Conservation (phyloP, 1,140 invertebrate species). For the Bacillus rossius region DNA sequence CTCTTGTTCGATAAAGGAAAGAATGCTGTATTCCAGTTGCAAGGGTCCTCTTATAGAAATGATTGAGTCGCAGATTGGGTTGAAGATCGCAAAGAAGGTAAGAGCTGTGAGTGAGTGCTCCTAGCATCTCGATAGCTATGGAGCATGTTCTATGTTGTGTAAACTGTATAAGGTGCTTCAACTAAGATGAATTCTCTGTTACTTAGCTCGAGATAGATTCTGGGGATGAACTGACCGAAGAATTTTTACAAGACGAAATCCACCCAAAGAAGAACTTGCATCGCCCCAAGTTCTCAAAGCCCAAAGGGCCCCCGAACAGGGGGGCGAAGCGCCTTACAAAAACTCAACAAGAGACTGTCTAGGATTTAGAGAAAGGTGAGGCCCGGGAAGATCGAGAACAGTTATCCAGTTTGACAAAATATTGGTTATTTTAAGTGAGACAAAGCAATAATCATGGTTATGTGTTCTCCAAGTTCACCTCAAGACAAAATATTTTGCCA, state of each 20-base stretch:
- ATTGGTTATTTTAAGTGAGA: background rate
- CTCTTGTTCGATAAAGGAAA: slow-evolving; percentile 87
- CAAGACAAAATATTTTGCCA: background rate
- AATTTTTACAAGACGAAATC: slow-evolving; percentile 86
- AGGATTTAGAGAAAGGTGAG: slow-evolving; percentile 19
- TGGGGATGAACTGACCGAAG: slow-evolving; percentile 82
- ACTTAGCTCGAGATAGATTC: slow-evolving; percentile 87
- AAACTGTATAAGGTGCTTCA: background rate
- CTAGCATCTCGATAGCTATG: too few species aligned
- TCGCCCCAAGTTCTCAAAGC: slow-evolving; percentile 89
- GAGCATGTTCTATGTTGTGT: background rate
- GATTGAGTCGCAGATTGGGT: slow-evolving; percentile 56
- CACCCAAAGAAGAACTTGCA: slow-evolving; percentile 90
- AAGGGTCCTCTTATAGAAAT: slow-evolving; percentile 78
- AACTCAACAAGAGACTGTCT: slow-evolving; percentile 40
- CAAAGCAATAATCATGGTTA: slow-evolving; percentile 4
- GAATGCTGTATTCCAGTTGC: slow-evolving; percentile 97
- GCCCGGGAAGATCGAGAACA: too few species aligned
- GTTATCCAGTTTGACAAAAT: too few species aligned
- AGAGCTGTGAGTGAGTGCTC: too few species aligned
- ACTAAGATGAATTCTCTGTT: slow-evolving; percentile 14
- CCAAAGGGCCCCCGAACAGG: slow-evolving; percentile 87
- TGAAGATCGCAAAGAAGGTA: slow-evolving; percentile 84
- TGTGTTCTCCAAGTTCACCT: slow-evolving; percentile 1
- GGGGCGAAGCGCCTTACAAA: slow-evolving; percentile 88